Base-by-base conservation (phyloP, 1,140 invertebrate genomes). In the Medauroidea extradentata region DNA sequence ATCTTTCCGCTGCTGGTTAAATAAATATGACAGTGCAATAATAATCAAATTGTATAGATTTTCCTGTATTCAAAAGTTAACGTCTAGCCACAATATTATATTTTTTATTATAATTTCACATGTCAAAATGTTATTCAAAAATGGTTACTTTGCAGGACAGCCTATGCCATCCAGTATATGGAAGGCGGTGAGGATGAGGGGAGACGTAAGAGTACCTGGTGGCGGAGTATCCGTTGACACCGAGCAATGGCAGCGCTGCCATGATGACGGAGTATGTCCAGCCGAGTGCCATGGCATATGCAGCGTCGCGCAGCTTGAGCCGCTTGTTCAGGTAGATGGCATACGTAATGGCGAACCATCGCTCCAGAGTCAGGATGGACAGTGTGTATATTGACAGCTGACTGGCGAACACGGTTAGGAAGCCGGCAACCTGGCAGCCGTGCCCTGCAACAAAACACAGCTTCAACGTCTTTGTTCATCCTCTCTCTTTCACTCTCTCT, bases 381-480 rank as follows among this genome's bases (percentile, higher is more conserved):
- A 88, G 69, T 2, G 85, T 85, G 69, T 84, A 83, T n/a, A 87
- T 81, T 1, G 84, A 86, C 19, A 88, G 69, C 64, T 86, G 81
- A 23, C 81, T 82, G 1, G 83, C 80, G 66, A 88, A 86, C 11
- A 88, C 81, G 0, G 83, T 84, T n/a, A 88, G 65, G 65, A 87
- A 87, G 2, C 85, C 86, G 7, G 84, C 83, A 3, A 84, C 71
- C 61, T 82, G 75, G 62, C 85, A 87, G 1, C 83, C 83, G 41
- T 48, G 39, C 5, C 69, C 70, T 71, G 52, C 2, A 48, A 55
- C n/a, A n/a, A n/a, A n/a, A n/a, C n/a, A n/a, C n/a, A n/a, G n/a
- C n/a, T n/a, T n/a, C n/a, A n/a, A n/a, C n/a, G n/a, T n/a, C n/a
- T n/a, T n/a, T n/a, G n/a, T n/a, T n/a, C n/a, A n/a, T n/a, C n/a